Evolutionary conservation across 2,113 vertebrate genomes (phyloP), one percentile per base, ranked within the genome.

Genomic region (Zosterops lateralis): DNA sequence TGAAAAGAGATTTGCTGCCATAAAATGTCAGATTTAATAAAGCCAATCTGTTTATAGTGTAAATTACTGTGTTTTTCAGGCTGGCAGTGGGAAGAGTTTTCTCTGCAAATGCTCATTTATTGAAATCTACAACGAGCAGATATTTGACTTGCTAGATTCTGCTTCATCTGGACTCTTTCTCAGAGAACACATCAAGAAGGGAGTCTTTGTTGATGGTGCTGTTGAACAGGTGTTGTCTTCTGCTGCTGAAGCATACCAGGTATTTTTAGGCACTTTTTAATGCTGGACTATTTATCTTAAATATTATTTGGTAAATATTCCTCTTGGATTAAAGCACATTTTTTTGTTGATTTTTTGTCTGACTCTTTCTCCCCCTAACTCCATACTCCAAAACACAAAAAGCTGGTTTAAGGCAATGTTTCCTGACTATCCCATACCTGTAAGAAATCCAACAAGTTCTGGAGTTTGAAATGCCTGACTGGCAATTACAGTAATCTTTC

Each of bases 121-220:
- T 80, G 99, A 99, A 96, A 99, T 99, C 91, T 99, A 99, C 97
- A 99, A 99, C 4, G 99, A 99, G 74, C 99, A 99, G 97, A 99
- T 99, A 90, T 99, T 98, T 92, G 99, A 99, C 94, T 98, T 99
- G 10, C 93, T 99, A 96, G 99, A 99, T 96, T 98, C 99, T 8
- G 99, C 99, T 15, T 99, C 99, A 7, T 94, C 98, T 53, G 98
- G 98, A 73, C 98, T 99, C 11, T 99, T 99, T 72, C 97, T 99
- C 53, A 97, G 99, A 78, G 99, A 99, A n/a, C 99, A 99, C 73
- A 99, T 99, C 84, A 99, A 99, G 97, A 99, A 99, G 89, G 99
- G 99, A 8, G 98, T 99, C 38, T 99, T 99, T 96, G 98, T 99
- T 36, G 99, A 99, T 51, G 99, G 99, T 68, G 98, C 98, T 1